phyloP scores from a whole-genome alignment of 2,113 vertebrate species.

The Piaya cayana region DNA sequence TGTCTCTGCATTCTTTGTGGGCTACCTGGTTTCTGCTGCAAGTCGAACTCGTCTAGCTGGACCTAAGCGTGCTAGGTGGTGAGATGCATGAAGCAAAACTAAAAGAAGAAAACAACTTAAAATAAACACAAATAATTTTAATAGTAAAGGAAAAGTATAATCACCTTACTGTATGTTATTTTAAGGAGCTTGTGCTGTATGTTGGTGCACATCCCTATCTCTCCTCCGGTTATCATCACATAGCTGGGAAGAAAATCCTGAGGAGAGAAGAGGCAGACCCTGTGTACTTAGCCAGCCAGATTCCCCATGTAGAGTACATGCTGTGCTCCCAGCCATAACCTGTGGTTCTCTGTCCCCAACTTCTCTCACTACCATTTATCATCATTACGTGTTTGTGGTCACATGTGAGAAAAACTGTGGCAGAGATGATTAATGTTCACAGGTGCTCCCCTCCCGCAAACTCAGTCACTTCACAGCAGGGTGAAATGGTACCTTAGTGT shows the following conservation, averaged over 20 bases:
- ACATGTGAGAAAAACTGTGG: background rate
- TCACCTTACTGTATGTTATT: background rate
- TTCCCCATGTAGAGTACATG: background rate
- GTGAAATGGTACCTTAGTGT: background rate
- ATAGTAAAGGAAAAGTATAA: background rate
- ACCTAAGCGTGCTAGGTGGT: background rate
- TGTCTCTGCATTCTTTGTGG: background rate
- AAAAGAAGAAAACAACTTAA: background rate
- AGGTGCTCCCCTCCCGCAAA: background rate
- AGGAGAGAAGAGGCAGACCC: background rate
- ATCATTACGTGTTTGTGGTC: fast-evolving
- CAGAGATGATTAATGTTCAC: background rate
- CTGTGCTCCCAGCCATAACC: background rate
- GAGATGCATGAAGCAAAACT: background rate
- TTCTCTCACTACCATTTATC: background rate
- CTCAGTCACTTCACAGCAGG: background rate
- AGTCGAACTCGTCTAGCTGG: background rate
- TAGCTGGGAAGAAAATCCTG: background rate
- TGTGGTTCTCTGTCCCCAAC: fast-evolving
- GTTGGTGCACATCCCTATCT: background rate
- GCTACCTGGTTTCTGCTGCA: background rate
- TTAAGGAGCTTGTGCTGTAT: background rate
- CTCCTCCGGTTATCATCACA: fast-evolving
- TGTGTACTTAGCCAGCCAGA: background rate
- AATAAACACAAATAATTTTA: background rate